Base-by-base conservation (phyloP, 2,888 invertebrate species). In the Parthenolecanium corni region DNA sequence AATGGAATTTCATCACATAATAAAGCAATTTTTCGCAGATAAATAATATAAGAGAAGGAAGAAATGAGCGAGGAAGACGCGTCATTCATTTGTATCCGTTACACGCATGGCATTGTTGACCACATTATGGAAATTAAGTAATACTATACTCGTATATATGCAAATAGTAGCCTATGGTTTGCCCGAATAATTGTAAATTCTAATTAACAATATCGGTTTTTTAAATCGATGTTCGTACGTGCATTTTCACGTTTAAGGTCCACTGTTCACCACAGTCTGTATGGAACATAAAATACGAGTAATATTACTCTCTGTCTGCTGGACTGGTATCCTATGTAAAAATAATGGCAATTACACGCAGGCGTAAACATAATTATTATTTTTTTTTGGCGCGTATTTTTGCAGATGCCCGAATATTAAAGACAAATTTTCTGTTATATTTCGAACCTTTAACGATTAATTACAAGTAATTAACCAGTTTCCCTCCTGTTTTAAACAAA, bases 151-250 rank as follows among this genome's bases (percentile, higher is more conserved):
- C n/a, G n/a, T n/a, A n/a, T 42, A 40, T 61, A 61, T 61, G 61
- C 51, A 38, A 61, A 61, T 61, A 49, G 49, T n/a, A 61, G 31
- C 31, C 46, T 18, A 20, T 44, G 46, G 38, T 49, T 38, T 61
- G 51, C 25, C 51, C 38, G 51, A 61, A 61, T 61, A 61, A 61
- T 61, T 61, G 61, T 61, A 61, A 61, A 61, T 61, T 61, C 61
- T 61, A 61, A 61, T 61, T 61, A 61, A 61, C 49, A 49, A 61
- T 61, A 61, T 61, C 61, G 61, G 47, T 46, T 47, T 57, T 36
- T 18, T 24, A 25, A 25, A 44, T 47, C 44, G 42, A 25, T 57
- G 21, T 20, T 54, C 38, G 16, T 40, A 1, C 6, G 14, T 9
- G 11, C 21, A 16, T n/a, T 9, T 20, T 18, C 40, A 6, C n/a